Evolutionary conservation across 2,797 vertebrate genomes (phyloP), one percentile per base, ranked within the genome.

Genomic region (Nyctibius grandis): DNA sequence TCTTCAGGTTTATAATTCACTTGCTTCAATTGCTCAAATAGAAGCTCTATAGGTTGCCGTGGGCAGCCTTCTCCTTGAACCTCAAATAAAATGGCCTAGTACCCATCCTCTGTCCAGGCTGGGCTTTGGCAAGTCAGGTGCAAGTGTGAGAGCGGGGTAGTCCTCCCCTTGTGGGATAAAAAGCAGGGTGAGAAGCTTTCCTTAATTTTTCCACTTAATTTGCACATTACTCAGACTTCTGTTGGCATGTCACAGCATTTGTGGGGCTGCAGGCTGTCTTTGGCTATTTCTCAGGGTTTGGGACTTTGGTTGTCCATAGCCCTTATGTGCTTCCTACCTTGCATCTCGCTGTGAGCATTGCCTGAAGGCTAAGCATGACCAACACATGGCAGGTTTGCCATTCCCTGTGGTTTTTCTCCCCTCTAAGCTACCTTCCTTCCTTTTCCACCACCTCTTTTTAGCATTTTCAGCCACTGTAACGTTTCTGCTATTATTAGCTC

Each of bases 381-480:
- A 67, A 16, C 12, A 6, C 6, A 12, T 33, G 61, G 36, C 70
- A 82, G 20, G 14, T 67, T 82, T 87, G n/a, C 36, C 22, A 53
- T 85, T 85, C 89, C n/a, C 31, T 48, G 15, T 6, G 12, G 42
- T 29, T 60, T 61, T 45, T 72, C 12, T 9, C 15, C 4, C 13
- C 16, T 75, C n/a, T 60, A n/a, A 73, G 38, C 44, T 81, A 61
- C 34, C 28, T 95, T 94, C 91, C 91, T 96, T 97, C 94, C 94
- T 96, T 94, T 93, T 81, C 88, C 92, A 91, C 74, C 81, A 29
- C 26, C 48, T 92, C 88, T 60, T 78, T 90, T 85, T 73, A 74
- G 70, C 67, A 9, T 81, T 93, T 96, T 85, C 85, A 94, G 81
- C 59, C 51, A 10, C 86, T 77, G 0, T 45, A 89, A 74, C 1